Base-by-base conservation (phyloP, 2,113 vertebrate species). In the Excalfactoria chinensis region DNA sequence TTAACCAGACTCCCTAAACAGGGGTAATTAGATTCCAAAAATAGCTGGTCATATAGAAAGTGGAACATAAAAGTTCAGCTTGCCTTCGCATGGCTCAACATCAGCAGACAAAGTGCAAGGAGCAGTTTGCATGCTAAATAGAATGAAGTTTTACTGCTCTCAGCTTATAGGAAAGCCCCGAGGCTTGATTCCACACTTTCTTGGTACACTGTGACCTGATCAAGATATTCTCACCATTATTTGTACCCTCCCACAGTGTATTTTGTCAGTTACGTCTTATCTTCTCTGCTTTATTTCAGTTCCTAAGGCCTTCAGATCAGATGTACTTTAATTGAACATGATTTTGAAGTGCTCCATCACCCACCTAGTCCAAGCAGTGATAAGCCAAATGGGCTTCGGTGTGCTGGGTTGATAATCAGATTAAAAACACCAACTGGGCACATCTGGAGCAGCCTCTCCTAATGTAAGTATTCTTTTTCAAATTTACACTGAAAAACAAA, bases 11-110 rank as follows among this genome's bases (percentile, higher is more conserved):
- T 53, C 56, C 74, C 53, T 84, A 88, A 96, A 78, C 18, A 71
- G 43, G 35, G 26, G 53, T 69, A 88, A 95, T 88, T 90, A 95
- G 48, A 48, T 88, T 53, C 86, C 59, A 78, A 28, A 92, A 92
- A 88, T 55, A 88, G 72, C 83, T 58, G 30, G 40, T 68, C 7
- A 0, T 34, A 7, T 21, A 87, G 75, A 37, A 49, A 12, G 40
- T 28, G 35, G 35, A 84, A 58, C 30, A 37, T 3, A 40, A 68
- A 32, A 4, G 1, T 20, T 32, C 25, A 64, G 28, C 32, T 59
- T 90, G 30, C 51, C 66, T 68, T 84, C 60, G 11, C 17, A 22
- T 9, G 37, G 60, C 1, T 63, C 66, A 75, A 2, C 35, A 20
- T 30, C 53, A 82, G 64, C 69, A 88, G 48, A 58, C 40, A 21